These are phyloP conservation scores for Trichoplusia ni DNA, from an alignment of 1,140 invertebrate species.

Conservation along the genomic window DNA sequence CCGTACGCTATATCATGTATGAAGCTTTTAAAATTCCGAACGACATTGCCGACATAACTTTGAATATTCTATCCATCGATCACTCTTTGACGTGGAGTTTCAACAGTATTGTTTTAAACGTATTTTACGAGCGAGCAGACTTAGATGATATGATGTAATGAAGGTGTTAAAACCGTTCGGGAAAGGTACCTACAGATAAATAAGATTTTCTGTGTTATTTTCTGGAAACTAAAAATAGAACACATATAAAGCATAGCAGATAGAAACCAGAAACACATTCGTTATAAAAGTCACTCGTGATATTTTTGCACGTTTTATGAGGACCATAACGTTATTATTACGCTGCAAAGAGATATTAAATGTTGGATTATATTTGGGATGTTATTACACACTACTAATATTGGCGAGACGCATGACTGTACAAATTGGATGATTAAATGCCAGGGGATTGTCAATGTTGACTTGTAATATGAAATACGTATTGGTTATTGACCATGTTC, in stretches of 20 bases:
- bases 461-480: no score
- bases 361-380: background rate
- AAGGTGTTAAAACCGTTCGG: no score
- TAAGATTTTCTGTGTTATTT: no score
- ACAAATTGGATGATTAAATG: background rate
- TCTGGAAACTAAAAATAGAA: slow-evolving; percentile 15
- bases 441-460: background rate
- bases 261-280: slow-evolving; percentile 21
- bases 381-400: background rate
- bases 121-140: slow-evolving; percentile 1
- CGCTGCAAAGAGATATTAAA: slow-evolving; percentile 15
- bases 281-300: slow-evolving; percentile 26
- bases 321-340: slow-evolving; percentile 21
- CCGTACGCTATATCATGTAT: background rate
- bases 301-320: slow-evolving; percentile 31
- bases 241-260: slow-evolving; percentile 3
- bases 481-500: no score
- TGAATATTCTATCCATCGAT: background rate
- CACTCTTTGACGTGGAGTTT: background rate
- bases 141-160: no score
- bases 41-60: background rate
- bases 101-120: slow-evolving; percentile 1
- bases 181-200: no score
- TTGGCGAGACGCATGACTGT: background rate
- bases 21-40: background rate